Conservation (phyloP, 2,113 vertebrate species). For the Carassius gibelio region DNA sequence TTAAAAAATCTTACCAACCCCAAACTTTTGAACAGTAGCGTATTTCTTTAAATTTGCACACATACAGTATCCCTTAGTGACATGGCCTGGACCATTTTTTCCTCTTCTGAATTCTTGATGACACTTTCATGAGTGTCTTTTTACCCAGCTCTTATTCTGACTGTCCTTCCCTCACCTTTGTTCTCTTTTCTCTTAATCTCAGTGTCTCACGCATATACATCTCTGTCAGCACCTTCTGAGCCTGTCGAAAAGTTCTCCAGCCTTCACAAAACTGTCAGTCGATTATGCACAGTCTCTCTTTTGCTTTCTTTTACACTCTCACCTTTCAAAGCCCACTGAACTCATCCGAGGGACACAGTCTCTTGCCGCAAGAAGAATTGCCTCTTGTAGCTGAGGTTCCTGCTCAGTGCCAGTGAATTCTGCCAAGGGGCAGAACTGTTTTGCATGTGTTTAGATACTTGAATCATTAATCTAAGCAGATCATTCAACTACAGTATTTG, state of each 20-base stretch:
- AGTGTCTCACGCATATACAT: constrained; percentile 17
- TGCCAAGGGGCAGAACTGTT: constrained; percentile 12
- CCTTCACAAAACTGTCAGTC: background rate
- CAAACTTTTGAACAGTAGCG: background rate
- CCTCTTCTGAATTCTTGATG: background rate
- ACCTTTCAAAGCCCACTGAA: constrained; percentile 3
- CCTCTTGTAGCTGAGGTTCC: background rate
- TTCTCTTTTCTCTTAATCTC: constrained; percentile 5
- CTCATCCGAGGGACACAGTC: background rate
- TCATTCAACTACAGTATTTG: background rate
- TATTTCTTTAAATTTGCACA: background rate
- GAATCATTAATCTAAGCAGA: constrained; percentile 23
- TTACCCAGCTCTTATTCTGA: background rate
- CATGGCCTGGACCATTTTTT: background rate
- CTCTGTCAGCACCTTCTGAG: constrained; percentile 7
- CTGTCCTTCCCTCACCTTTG: constrained; percentile 12
- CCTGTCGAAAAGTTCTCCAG: background rate
- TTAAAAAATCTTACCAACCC: background rate
- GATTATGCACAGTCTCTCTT: background rate
- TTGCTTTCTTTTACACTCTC: constrained; percentile 16
- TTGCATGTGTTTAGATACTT: constrained; percentile 23
- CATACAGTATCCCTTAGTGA: background rate
- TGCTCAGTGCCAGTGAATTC: constrained; percentile 2
- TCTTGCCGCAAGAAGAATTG: constrained; percentile 4
- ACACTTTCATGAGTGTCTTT: background rate